Conservation (phyloP, 2,113 vertebrate species). For the Daboia siamensis region DNA sequence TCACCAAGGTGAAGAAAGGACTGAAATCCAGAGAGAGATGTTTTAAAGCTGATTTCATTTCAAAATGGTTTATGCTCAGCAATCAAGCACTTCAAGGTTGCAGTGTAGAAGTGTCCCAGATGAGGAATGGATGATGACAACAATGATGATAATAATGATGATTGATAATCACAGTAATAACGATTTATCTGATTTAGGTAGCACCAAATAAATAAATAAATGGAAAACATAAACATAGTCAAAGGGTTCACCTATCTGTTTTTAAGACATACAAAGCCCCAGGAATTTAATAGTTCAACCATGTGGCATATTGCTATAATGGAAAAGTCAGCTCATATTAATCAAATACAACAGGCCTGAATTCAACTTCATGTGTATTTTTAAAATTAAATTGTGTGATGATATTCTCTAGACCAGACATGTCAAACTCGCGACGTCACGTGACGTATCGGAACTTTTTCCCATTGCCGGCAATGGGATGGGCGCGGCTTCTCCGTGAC, state of each 20-base stretch:
- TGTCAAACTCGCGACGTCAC: too few species aligned
- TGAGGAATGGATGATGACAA: background rate
- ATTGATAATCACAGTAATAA: background rate
- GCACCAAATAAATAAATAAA: background rate
- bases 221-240: background rate
- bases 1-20: background rate
- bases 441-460: too few species aligned
- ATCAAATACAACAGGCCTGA: background rate
- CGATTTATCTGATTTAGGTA: background rate
- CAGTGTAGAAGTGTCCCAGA: background rate
- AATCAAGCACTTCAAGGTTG: background rate
- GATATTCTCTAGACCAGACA: background rate
- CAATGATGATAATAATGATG: background rate
- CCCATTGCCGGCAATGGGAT: too few species aligned
- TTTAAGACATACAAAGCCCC: background rate
- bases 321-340: background rate
- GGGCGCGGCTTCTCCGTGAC: too few species aligned
- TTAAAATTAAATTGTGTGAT: background rate
- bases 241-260: background rate
- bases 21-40: background rate
- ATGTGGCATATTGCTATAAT: background rate
- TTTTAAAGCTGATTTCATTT: background rate
- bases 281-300: background rate
- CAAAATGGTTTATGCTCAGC: background rate
- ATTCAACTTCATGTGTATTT: background rate